phyloP scores from a whole-genome alignment of 2,113 vertebrate species.

The Mesoclemmys tuberculata region DNA sequence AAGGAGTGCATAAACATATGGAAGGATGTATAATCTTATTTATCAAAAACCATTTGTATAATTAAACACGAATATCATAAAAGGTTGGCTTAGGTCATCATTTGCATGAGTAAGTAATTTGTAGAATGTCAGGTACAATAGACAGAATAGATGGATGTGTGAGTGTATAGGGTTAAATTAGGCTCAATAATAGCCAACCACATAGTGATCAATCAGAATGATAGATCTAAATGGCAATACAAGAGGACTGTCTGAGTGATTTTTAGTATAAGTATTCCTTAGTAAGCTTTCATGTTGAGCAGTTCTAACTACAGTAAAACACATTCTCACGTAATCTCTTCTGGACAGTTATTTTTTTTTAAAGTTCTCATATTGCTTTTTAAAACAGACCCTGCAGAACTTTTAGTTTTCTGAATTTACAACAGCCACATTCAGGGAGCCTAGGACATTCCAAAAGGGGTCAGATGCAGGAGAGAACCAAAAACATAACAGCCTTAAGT shows the following conservation, averaged over 20 bases:
- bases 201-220: conserved; percentile 99
- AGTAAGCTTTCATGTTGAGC: conserved; percentile 73
- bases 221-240: conserved; percentile 98
- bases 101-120: conserved; percentile 99
- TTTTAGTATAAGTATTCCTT: conserved; percentile 76
- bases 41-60: conserved; percentile 97
- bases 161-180: conserved; percentile 96
- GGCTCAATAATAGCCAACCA: conserved; percentile 96
- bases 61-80: conserved; percentile 94
- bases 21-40: conserved; percentile 95
- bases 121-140: conserved; percentile 95
- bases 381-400: conserved; percentile 6
- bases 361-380: background rate
- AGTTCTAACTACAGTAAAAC: conserved; percentile 53
- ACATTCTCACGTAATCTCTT: conserved; percentile 19
- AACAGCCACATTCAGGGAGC: background rate
- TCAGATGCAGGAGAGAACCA: background rate
- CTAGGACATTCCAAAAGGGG: background rate
- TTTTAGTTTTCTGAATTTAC: background rate
- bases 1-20: conserved; percentile 90
- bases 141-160: conserved; percentile 93
- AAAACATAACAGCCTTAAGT: background rate
- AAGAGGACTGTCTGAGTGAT: conserved; percentile 84
- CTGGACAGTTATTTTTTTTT: background rate
- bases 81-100: conserved; percentile 92